Conservation (phyloP, 2,113 vertebrate genomes). For the Varanus salvator region DNA sequence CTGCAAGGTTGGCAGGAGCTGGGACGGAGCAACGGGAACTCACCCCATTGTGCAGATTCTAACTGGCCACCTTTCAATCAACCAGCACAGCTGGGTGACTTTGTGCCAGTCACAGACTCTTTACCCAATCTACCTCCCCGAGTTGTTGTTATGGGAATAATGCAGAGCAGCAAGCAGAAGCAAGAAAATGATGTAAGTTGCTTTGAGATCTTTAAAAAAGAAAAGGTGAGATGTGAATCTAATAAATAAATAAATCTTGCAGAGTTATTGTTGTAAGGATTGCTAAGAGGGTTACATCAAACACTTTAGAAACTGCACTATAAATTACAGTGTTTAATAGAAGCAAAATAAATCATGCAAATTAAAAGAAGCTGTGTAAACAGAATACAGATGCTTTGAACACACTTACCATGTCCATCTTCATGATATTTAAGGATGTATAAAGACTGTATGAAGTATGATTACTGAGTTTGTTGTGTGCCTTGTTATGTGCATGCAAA, state of each 20-base stretch:
- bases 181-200: no score
- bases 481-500: neutral
- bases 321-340: neutral
- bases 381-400: neutral
- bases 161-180: no score
- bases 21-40: neutral
- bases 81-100: no score
- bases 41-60: no score
- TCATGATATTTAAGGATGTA: neutral
- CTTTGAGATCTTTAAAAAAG: no score
- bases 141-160: no score
- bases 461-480: neutral
- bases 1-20: no score
- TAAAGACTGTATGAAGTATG: neutral
- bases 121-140: no score
- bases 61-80: no score
- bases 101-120: no score
- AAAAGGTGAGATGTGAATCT: no score
- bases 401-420: neutral
- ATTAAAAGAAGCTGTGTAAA: neutral
- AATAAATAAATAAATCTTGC: neutral
- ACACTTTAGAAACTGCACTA: neutral
- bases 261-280: neutral
- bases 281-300: neutral
- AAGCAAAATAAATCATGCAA: neutral